phyloP scores from a whole-genome alignment of 2,888 invertebrate genomes.

The Sepiola atlantica region DNA sequence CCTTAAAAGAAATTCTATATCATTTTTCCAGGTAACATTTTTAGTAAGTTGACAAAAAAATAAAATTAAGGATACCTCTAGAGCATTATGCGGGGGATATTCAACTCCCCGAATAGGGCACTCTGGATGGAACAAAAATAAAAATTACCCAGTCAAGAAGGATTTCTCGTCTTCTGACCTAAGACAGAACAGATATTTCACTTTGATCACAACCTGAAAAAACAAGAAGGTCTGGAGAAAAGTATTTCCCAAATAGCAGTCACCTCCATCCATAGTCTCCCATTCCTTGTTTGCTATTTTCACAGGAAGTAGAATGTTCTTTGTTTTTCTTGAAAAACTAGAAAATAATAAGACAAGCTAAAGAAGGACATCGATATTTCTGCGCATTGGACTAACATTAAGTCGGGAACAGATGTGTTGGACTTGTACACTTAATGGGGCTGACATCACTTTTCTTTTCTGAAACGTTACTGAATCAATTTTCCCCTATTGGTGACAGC shows the following conservation, averaged over 20 bases:
- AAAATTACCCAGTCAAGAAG: too few species aligned
- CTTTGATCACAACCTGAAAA: not conserved
- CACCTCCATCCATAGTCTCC: not conserved
- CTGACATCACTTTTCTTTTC: slow-evolving; percentile 21
- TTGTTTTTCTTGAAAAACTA: not conserved
- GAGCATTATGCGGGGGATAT: too few species aligned
- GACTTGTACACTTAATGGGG: not conserved
- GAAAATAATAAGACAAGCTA: not conserved
- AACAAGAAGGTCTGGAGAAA: not conserved
- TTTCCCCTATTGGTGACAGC: not conserved
- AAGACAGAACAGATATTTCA: too few species aligned
- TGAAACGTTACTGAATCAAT: slow-evolving; percentile 32
- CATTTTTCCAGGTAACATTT: too few species aligned
- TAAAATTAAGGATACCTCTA: too few species aligned
- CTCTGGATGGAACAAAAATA: too few species aligned
- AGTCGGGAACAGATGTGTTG: not conserved
- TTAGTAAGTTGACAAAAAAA: too few species aligned
- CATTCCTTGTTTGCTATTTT: not conserved
- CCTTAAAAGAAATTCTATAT: too few species aligned
- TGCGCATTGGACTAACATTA: slow-evolving; percentile 32
- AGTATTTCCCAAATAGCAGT: not conserved
- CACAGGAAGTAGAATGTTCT: too few species aligned
- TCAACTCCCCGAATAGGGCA: too few species aligned
- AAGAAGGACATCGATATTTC: slow-evolving; percentile 32
- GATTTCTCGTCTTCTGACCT: too few species aligned